Evolutionary conservation across 1,140 invertebrate genomes (phyloP).

Genomic region (Lordiphosa clarofinis): DNA sequence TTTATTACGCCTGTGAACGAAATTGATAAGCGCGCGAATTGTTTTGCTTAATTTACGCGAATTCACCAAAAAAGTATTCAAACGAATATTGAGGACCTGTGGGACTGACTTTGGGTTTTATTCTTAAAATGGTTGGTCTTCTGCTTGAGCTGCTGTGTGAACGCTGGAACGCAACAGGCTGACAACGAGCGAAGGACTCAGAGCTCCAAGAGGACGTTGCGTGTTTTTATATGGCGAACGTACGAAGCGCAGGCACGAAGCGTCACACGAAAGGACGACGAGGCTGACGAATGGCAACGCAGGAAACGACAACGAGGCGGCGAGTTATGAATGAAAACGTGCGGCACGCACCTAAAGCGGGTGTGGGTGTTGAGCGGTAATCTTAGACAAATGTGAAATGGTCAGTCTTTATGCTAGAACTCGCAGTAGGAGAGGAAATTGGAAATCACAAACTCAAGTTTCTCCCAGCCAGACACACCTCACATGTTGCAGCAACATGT

Average conservation of each 20-base stretch:
- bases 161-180: slow-evolving; percentile 75
- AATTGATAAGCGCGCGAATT: slow-evolving; percentile 15
- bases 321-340: slow-evolving; percentile 70
- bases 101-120: slow-evolving; percentile 2
- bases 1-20: slow-evolving; percentile 8
- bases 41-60: slow-evolving; percentile 8
- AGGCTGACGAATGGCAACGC: slow-evolving; percentile 17
- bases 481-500: slow-evolving; percentile 45
- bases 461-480: slow-evolving; percentile 18
- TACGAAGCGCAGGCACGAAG: slow-evolving; percentile 37
- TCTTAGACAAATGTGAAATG: slow-evolving; percentile 3
- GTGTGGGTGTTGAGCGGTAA: slow-evolving; percentile 3
- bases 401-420: slow-evolving; percentile 9
- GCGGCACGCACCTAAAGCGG: slow-evolving; percentile 25
- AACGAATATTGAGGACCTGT: slow-evolving; percentile 1
- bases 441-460: slow-evolving; percentile 8
- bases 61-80: slow-evolving; percentile 10
- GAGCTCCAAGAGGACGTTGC: slow-evolving; percentile 45
- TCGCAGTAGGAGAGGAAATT: slow-evolving; percentile 20
- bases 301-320: slow-evolving; percentile 33
- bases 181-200: slow-evolving; percentile 75
- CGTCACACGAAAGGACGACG: slow-evolving; percentile 7
- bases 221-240: slow-evolving; percentile 72
- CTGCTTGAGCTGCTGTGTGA: slow-evolving; percentile 14
- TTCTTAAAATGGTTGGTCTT: slow-evolving; percentile 19